These are phyloP conservation scores for Gracilinanus agilis DNA, from an alignment of 2,113 vertebrate genomes.

Conservation along the genomic window DNA sequence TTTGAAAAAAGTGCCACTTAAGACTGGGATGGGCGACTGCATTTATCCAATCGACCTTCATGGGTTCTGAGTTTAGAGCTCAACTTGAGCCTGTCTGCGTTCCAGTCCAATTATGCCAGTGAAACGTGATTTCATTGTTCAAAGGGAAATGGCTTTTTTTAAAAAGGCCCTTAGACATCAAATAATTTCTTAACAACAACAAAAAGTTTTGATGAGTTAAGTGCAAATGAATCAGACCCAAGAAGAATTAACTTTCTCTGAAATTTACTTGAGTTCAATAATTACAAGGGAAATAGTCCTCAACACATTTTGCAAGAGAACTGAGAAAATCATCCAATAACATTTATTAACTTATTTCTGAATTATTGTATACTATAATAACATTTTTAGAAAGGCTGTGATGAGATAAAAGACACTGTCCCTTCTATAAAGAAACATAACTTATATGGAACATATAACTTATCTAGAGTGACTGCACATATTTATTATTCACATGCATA, in stretches of 20 bases:
- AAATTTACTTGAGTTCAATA: slow-evolving; percentile 58
- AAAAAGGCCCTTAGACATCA: slow-evolving; percentile 59
- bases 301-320: slow-evolving; percentile 42
- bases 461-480: neutral
- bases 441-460: neutral
- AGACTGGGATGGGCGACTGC: slow-evolving; percentile 44
- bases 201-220: slow-evolving; percentile 58
- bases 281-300: slow-evolving; percentile 47
- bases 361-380: neutral
- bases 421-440: slow-evolving; percentile 1
- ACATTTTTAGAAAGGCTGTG: neutral
- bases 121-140: slow-evolving; percentile 77
- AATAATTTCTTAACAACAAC: slow-evolving; percentile 60
- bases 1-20: slow-evolving; percentile 63
- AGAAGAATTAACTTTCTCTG: slow-evolving; percentile 54
- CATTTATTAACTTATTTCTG: slow-evolving; percentile 21
- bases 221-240: slow-evolving; percentile 56
- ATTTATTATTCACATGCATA: neutral
- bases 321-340: slow-evolving; percentile 51
- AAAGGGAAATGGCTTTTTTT: slow-evolving; percentile 66
- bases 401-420: neutral
- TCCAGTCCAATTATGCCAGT: slow-evolving; percentile 72
- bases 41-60: slow-evolving; percentile 71
- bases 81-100: slow-evolving; percentile 64
- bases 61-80: slow-evolving; percentile 73